Percentiles rank a stretch among this genome's conserved stretches.
Conservation (phyloP, 2,113 vertebrate species). For the Rhinoderma darwinii region DNA sequence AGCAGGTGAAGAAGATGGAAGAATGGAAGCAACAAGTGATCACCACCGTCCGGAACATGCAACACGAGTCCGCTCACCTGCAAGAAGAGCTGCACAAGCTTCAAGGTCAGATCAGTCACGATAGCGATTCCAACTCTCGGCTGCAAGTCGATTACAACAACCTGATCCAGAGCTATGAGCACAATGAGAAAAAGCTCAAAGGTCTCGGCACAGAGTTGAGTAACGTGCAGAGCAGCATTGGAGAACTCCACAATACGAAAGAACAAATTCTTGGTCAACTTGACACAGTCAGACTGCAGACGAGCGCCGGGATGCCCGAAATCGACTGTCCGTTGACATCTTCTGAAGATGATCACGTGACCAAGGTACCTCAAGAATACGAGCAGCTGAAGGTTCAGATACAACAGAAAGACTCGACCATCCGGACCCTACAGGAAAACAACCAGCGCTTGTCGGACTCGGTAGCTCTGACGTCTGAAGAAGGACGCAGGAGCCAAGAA, state of each 20-base stretch:
- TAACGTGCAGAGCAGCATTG: slow-evolving; percentile 90
- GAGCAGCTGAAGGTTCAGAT: slow-evolving; percentile 73
- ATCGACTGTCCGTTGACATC: slow-evolving; percentile 50
- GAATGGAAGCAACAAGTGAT: slow-evolving; percentile 99
- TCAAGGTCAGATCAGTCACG: slow-evolving; percentile 84
- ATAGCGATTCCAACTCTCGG: slow-evolving; percentile 86
- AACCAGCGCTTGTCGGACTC: slow-evolving; percentile 87
- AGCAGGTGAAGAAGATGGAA: slow-evolving; percentile 98
- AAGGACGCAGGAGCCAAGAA: slow-evolving; percentile 77
- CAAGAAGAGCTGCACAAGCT: slow-evolving; percentile 91
- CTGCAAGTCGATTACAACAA: slow-evolving; percentile 89
- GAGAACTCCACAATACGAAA: slow-evolving; percentile 87
- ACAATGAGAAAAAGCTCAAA: slow-evolving; percentile 87
- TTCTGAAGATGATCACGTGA: background rate
- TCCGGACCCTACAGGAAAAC: slow-evolving; percentile 91
- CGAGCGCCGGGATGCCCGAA: slow-evolving; percentile 47
- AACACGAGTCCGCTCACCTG: slow-evolving; percentile 94
- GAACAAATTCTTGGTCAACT: slow-evolving; percentile 88
- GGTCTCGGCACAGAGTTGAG: slow-evolving; percentile 86
- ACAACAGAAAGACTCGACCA: slow-evolving; percentile 80
- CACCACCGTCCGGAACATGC: slow-evolving; percentile 96
- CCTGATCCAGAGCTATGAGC: slow-evolving; percentile 92
- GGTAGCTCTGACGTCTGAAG: slow-evolving; percentile 76
- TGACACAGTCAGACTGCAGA: slow-evolving; percentile 75
- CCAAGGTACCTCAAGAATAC: slow-evolving; percentile 70